Conservation (phyloP, 2,113 vertebrate genomes). For the Telmatochromis brichardi region DNA sequence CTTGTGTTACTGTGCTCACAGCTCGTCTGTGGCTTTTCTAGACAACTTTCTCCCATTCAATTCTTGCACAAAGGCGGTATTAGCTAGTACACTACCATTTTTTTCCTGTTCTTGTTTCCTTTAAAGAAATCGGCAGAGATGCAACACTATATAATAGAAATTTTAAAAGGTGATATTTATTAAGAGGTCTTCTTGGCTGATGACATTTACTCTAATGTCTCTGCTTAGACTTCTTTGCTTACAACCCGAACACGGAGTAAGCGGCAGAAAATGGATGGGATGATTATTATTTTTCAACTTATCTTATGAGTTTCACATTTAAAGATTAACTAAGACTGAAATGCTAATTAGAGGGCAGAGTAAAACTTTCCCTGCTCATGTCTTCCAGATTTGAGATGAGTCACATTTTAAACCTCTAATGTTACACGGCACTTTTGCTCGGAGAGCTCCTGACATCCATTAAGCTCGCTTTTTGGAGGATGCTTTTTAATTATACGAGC, state of each 20-base stretch:
- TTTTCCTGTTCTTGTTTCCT: background rate
- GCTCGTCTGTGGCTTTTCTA: background rate
- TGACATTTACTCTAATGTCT: background rate
- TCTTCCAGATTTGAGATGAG: slow-evolving; percentile 27
- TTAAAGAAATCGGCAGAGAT: background rate
- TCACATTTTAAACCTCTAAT: background rate
- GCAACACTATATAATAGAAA: fast-evolving
- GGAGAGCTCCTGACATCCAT: background rate
- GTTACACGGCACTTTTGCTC: background rate
- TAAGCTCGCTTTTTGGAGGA: background rate
- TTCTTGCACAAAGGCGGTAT: background rate
- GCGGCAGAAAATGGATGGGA: background rate
- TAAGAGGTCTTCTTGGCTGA: fast-evolving
- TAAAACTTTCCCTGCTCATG: background rate
- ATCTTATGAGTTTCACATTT: background rate
- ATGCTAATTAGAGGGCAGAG: background rate
- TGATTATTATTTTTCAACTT: background rate
- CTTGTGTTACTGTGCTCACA: background rate
- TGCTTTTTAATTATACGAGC: fast-evolving
- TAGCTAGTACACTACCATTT: background rate
- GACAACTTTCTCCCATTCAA: background rate
- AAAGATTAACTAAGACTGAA: background rate
- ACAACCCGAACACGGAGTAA: fast-evolving
- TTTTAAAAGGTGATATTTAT: background rate
- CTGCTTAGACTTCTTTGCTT: background rate